Percentiles rank a stretch among this genome's conserved stretches.
phyloP scores from a whole-genome alignment of 2,113 vertebrate species.

The Lontra canadensis region DNA sequence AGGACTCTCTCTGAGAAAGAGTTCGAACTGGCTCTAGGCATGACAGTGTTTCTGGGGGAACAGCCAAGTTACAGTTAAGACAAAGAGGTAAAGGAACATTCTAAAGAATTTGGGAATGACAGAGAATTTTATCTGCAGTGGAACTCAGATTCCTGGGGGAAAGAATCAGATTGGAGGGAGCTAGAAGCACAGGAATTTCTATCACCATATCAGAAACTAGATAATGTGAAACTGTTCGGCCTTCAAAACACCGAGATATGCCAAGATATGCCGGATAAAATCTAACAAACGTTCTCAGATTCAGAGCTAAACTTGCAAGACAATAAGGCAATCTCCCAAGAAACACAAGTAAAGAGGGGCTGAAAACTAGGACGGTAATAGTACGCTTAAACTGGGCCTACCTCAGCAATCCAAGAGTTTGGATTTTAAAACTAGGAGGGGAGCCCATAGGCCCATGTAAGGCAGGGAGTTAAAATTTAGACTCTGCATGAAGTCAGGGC shows the following conservation, averaged over 20 bases:
- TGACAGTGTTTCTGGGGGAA: not conserved
- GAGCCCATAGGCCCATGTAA: not conserved
- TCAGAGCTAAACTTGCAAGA: not conserved
- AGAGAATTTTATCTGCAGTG: not conserved
- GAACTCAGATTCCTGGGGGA: not conserved
- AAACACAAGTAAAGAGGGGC: not conserved
- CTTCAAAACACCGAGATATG: not conserved
- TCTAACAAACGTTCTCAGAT: not conserved
- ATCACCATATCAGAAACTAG: not conserved
- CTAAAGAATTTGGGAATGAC: not conserved
- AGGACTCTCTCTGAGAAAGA: not conserved
- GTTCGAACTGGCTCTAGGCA: not conserved
- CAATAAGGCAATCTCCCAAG: not conserved
- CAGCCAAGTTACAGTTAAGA: not conserved
- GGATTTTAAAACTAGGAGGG: not conserved
- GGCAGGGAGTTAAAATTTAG: not conserved
- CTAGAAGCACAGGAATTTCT: not conserved
- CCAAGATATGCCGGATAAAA: not conserved
- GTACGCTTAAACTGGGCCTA: not conserved
- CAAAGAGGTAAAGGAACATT: not conserved
- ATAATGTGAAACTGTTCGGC: not conserved
- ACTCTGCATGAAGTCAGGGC: not conserved
- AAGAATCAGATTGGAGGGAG: not conserved
- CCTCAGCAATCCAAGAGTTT: not conserved
- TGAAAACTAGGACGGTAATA: not conserved